Percentiles rank a stretch among this genome's conserved stretches.
Conservation (phyloP, 2,113 vertebrate species). For the Tamias sibiricus region DNA sequence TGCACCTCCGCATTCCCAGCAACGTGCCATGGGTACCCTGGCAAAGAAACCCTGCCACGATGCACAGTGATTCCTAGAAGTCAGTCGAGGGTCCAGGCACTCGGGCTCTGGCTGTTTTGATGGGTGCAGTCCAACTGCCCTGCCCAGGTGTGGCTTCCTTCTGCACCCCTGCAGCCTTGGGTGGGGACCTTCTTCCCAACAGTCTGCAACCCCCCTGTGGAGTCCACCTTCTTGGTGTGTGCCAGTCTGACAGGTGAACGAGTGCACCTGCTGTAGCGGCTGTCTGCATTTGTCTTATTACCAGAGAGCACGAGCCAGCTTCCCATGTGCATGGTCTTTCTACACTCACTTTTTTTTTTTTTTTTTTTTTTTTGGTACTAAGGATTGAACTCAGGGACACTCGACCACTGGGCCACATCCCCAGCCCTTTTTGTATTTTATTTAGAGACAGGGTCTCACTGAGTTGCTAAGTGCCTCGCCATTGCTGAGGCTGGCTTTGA, state of each 20-base stretch:
- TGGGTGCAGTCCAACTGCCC: neutral
- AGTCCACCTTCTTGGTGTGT: neutral
- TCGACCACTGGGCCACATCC: no score
- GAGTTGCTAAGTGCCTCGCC: no score
- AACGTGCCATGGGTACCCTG: neutral
- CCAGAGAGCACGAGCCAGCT: neutral
- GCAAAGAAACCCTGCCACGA: neutral
- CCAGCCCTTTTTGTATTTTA: no score
- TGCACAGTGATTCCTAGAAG: neutral
- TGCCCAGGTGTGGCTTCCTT: neutral
- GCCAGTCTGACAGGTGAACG: neutral
- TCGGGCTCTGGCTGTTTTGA: neutral
- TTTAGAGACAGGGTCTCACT: no score
- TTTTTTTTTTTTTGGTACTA: no score
- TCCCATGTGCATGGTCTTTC: neutral
- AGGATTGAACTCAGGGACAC: no score
- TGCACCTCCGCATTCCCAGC: neutral
- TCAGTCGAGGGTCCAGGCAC: neutral
- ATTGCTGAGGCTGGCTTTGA: no score
- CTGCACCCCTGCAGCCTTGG: no score
- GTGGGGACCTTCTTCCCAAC: no score
- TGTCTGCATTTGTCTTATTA: neutral
- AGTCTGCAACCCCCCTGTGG: neutral
- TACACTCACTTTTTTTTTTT: no score
- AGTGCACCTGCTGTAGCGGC: neutral